These are phyloP conservation scores for Sitta europaea DNA, from an alignment of 2,113 vertebrate genomes.

Conservation along the genomic window DNA sequence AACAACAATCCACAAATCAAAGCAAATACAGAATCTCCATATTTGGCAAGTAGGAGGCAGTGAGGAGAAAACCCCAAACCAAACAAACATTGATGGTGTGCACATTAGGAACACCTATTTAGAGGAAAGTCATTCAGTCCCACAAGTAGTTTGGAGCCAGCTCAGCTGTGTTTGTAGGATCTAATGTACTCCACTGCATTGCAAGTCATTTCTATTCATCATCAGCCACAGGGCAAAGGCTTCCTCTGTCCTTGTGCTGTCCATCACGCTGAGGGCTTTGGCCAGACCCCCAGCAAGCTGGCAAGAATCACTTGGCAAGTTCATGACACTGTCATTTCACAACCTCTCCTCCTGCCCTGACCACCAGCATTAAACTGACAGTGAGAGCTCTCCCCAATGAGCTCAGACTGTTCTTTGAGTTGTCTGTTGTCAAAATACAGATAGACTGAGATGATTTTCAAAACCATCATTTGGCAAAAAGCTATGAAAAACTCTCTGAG, in stretches of 20 bases:
- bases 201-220: not conserved
- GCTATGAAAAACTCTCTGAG: not conserved
- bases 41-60: not conserved
- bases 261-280: not conserved
- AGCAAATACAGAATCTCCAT: not conserved
- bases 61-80: not conserved
- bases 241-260: not conserved
- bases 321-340: slow-evolving; percentile 51
- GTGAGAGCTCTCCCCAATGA: not conserved
- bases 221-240: not conserved
- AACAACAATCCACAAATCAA: not conserved
- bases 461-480: not conserved
- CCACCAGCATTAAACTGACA: not conserved
- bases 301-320: slow-evolving; percentile 26
- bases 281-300: not conserved
- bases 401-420: not conserved
- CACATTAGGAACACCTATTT: not conserved
- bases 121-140: not conserved
- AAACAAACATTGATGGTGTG: fast-evolving
- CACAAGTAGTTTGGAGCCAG: not conserved
- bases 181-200: not conserved
- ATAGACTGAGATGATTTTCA: not conserved
- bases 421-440: not conserved
- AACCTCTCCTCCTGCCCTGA: not conserved
- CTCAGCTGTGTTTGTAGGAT: not conserved